Percentiles rank a stretch among this genome's conserved stretches.
Conservation (phyloP, 2,888 invertebrate genomes). For the Teleogryllus oceanicus region DNA sequence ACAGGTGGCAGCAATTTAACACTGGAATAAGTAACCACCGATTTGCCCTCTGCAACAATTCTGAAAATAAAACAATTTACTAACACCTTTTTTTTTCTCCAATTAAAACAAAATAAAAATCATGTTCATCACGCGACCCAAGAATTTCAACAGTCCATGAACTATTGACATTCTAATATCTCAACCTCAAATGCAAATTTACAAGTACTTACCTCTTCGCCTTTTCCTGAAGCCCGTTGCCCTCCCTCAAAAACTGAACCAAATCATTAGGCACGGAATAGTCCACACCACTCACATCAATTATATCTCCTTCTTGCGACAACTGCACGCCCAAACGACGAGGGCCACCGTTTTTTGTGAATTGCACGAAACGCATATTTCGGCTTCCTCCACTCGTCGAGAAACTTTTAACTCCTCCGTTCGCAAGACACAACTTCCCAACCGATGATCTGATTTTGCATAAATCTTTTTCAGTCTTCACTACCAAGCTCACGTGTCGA, state of each 20-base stretch:
- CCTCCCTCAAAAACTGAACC: conserved; percentile 54
- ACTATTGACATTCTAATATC: too few species aligned
- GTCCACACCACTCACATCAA: conserved; percentile 59
- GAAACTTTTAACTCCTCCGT: neutral
- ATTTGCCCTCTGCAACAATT: conserved; percentile 55
- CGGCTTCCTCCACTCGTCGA: neutral
- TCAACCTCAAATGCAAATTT: neutral
- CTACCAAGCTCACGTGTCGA: neutral
- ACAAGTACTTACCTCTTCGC: conserved; percentile 52
- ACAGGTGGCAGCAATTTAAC: conserved; percentile 70
- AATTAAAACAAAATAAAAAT: neutral
- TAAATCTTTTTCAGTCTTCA: neutral
- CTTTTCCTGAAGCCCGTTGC: conserved; percentile 51
- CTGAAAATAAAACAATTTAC: conserved; percentile 44
- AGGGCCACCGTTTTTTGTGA: conserved; percentile 44
- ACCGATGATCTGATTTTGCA: neutral
- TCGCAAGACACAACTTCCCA: neutral
- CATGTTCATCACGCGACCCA: neutral
- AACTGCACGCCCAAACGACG: conserved; percentile 67
- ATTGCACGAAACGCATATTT: conserved; percentile 37
- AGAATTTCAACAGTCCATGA: neutral
- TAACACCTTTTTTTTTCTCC: neutral
- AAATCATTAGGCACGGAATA: conserved; percentile 55
- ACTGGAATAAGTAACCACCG: conserved; percentile 53
- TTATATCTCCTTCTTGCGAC: conserved; percentile 62